These are phyloP conservation scores for Acanthopagrus latus DNA, from an alignment of 2,797 vertebrate genomes.

Conservation along the genomic window DNA sequence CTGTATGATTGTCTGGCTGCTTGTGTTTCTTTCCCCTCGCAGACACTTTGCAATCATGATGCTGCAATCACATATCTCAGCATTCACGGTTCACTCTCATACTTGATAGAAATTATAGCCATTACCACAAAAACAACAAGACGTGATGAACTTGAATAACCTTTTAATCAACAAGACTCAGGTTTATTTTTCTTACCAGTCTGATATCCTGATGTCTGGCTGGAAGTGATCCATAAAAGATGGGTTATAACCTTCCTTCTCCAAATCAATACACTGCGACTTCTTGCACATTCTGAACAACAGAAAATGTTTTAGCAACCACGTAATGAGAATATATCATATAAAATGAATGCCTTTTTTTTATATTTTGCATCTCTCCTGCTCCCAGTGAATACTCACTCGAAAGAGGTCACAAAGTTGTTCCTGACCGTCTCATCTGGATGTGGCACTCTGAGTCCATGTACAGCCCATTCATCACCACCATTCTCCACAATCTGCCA, in stretches of 20 bases:
- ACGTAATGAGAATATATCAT: not conserved
- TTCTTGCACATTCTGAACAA: constrained; percentile 82
- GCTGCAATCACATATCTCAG: not conserved
- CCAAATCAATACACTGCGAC: constrained; percentile 87
- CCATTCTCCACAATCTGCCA: constrained; percentile 85
- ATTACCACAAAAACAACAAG: not conserved
- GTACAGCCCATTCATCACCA: constrained; percentile 87
- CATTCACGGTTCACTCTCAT: not conserved
- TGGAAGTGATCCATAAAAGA: constrained; percentile 86
- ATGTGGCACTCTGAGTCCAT: constrained; percentile 65
- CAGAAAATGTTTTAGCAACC: not conserved
- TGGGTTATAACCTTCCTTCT: constrained; percentile 86
- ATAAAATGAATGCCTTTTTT: not conserved
- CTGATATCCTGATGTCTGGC: constrained; percentile 89
- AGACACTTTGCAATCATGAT: too few species aligned
- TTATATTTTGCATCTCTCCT: not conserved
- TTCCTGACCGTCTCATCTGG: constrained; percentile 81
- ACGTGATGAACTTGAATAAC: not conserved
- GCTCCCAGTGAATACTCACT: constrained; percentile 79
- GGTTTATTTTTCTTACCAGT: constrained; percentile 86
- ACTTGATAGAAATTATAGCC: not conserved
- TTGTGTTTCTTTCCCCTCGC: not conserved
- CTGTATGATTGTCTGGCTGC: not conserved
- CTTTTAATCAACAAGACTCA: not conserved
- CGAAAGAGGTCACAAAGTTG: constrained; percentile 92